These are phyloP conservation scores for Scomberomorus guttatus DNA, from an alignment of 2,797 vertebrate species.

Conservation along the genomic window DNA sequence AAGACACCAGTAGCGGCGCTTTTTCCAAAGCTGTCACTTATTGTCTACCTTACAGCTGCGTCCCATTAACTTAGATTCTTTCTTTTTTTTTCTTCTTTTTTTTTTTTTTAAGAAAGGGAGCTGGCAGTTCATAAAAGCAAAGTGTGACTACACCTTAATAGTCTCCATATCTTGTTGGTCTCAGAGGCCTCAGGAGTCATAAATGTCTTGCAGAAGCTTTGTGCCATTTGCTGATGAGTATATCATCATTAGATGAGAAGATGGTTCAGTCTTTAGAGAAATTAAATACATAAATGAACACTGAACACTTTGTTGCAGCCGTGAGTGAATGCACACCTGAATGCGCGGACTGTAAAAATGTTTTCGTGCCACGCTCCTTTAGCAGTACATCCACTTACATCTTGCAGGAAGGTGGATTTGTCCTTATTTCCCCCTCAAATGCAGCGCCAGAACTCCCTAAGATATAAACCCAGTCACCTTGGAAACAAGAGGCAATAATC, in stretches of 20 bases:
- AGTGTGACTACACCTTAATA: conserved; percentile 55
- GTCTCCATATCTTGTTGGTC: conserved; percentile 56
- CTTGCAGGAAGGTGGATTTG: conserved; percentile 44
- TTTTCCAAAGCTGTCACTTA: conserved; percentile 59
- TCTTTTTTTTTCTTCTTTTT: background rate
- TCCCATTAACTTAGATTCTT: conserved; percentile 38
- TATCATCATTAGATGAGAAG: conserved; percentile 23
- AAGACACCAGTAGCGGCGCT: conserved; percentile 35
- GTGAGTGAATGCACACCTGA: conserved; percentile 9
- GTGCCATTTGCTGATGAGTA: conserved; percentile 38
- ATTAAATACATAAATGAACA: background rate
- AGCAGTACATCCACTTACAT: conserved; percentile 40
- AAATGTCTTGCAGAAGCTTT: conserved; percentile 53
- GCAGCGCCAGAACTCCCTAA: conserved; percentile 14
- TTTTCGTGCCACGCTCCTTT: conserved; percentile 24
- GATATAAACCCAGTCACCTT: conserved; percentile 57
- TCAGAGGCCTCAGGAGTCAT: conserved; percentile 30
- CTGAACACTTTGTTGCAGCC: conserved; percentile 17
- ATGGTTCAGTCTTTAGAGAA: conserved; percentile 20
- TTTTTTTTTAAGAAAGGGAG: conserved; percentile 6
- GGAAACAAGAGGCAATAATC: conserved; percentile 64
- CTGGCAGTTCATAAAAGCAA: conserved; percentile 64
- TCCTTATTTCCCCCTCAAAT: conserved; percentile 60
- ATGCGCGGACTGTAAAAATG: conserved; percentile 58
- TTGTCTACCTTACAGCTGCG: conserved; percentile 61